These are phyloP conservation scores for Pseudochirops corinnae DNA, from an alignment of 2,797 vertebrate genomes.

Conservation along the genomic window DNA sequence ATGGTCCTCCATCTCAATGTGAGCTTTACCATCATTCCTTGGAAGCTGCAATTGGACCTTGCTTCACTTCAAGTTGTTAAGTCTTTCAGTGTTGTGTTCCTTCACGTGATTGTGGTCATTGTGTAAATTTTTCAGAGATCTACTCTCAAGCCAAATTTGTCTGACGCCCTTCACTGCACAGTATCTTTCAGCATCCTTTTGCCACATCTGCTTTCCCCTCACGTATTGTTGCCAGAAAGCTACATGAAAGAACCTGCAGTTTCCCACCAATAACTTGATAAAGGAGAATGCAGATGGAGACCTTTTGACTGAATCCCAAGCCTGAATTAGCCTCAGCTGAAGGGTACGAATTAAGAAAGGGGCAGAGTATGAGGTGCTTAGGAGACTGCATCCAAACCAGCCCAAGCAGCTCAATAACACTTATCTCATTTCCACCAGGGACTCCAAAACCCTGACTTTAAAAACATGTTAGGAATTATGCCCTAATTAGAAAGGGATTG, in stretches of 20 bases:
- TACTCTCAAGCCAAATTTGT: not conserved
- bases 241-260: not conserved
- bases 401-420: not conserved
- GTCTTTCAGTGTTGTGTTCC: not conserved
- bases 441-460: not conserved
- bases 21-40: not conserved
- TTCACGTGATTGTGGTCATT: not conserved
- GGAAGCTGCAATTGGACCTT: not conserved
- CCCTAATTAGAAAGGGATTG: not conserved
- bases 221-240: conserved; percentile 12
- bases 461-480: not conserved
- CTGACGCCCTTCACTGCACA: not conserved
- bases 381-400: not conserved
- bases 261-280: not conserved
- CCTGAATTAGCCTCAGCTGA: fast-evolving
- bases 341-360: fast-evolving
- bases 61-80: not conserved
- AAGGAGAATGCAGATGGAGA: not conserved
- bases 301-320: conserved; percentile 4
- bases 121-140: not conserved
- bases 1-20: not conserved
- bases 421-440: not conserved
- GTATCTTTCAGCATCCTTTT: not conserved
- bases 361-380: fast-evolving
- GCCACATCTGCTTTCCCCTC: fast-evolving